Evolutionary conservation across 2,113 vertebrate genomes (phyloP).

Genomic region (Urocolius indicus): DNA sequence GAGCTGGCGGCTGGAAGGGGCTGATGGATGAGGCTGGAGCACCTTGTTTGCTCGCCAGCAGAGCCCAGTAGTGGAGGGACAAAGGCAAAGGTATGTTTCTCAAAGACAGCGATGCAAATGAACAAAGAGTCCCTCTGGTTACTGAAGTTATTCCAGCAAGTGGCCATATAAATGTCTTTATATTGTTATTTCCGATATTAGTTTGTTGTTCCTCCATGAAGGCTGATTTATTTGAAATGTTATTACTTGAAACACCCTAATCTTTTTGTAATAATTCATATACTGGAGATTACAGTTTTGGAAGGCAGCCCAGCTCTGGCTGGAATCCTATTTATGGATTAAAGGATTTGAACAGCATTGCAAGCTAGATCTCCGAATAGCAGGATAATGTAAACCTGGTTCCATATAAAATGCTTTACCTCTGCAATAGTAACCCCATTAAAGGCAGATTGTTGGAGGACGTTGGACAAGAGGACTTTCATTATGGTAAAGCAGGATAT

Average conservation of each 20-base stretch:
- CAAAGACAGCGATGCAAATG: constrained; percentile 52
- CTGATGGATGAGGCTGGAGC: neutral
- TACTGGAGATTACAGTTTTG: constrained; percentile 86
- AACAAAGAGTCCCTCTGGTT: constrained; percentile 69
- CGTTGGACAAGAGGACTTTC: constrained; percentile 64
- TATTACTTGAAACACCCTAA: constrained; percentile 88
- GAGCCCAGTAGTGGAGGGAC: neutral
- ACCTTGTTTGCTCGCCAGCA: neutral
- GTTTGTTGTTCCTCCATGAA: constrained; percentile 87
- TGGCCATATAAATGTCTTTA: constrained; percentile 84
- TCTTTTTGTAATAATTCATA: constrained; percentile 90
- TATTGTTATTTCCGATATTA: constrained; percentile 87
- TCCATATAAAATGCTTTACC: constrained; percentile 85
- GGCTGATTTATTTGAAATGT: constrained; percentile 89
- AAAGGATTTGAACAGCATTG: constrained; percentile 88
- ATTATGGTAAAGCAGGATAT: constrained; percentile 40
- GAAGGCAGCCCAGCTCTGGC: constrained; percentile 84
- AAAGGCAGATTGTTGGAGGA: constrained; percentile 77
- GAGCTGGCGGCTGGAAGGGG: neutral
- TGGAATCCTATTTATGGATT: constrained; percentile 90
- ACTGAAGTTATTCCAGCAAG: constrained; percentile 77
- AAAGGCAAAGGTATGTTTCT: constrained; percentile 23
- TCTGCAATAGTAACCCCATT: constrained; percentile 79
- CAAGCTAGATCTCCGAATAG: constrained; percentile 83
- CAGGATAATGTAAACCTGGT: constrained; percentile 83